A percentile compares a stretch with the other conserved stretches of the same genome.
Evolutionary conservation across 2,888 invertebrate genomes (phyloP).

Genomic region (Gisinianus flammeolus): DNA sequence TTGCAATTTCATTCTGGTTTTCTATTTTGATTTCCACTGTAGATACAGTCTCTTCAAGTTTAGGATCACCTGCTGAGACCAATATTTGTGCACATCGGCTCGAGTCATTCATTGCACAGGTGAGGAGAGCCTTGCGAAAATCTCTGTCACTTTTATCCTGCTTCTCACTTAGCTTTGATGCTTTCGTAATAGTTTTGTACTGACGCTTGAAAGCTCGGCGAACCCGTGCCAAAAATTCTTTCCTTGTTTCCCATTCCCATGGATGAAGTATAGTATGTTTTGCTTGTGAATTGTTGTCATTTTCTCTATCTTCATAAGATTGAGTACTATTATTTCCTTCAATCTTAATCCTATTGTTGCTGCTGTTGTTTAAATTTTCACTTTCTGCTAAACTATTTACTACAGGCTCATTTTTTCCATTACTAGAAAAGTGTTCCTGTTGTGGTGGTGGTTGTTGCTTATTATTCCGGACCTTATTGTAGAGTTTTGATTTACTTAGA

Average conservation of each 20-base stretch:
- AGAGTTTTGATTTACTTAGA: conserved; percentile 22
- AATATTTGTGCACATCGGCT: conserved; percentile 53
- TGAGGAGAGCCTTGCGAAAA: conserved; percentile 51
- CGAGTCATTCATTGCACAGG: conserved; percentile 50
- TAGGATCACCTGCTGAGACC: conserved; percentile 6
- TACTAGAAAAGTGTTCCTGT: no score
- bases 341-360: neutral
- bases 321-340: neutral
- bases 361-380: neutral
- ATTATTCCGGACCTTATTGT: neutral
- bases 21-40: conserved; percentile 1
- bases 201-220: conserved; percentile 53
- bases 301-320: neutral
- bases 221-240: conserved; percentile 53
- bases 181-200: conserved; percentile 51
- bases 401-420: no score
- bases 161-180: conserved; percentile 47
- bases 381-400: neutral
- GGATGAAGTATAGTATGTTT: neutral
- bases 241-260: conserved; percentile 46
- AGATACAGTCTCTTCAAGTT: neutral
- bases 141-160: conserved; percentile 48
- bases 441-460: neutral
- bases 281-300: conserved; percentile 12
- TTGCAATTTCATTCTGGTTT: neutral